Percentiles rank a stretch among this genome's conserved stretches.
Evolutionary conservation across 2,797 vertebrate species (phyloP).

Genomic region (Eupleurogrammus muticus): DNA sequence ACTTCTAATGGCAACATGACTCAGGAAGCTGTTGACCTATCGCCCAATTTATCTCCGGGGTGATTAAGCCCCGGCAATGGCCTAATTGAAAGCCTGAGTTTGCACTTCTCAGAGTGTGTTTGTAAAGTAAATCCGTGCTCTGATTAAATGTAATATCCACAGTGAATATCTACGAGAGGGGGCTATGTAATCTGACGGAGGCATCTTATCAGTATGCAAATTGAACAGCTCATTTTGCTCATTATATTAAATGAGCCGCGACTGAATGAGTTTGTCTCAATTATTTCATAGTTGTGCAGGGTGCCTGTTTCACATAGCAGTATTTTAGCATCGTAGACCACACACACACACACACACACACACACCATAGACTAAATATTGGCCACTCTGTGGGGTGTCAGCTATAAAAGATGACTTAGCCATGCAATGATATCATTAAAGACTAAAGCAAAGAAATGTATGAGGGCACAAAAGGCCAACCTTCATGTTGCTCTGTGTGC

Average conservation of each 20-base stretch:
- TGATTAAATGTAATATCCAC: conserved; percentile 83
- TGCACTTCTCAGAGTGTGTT: conserved; percentile 80
- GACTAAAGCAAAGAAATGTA: conserved; percentile 70
- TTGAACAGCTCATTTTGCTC: conserved; percentile 79
- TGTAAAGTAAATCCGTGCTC: conserved; percentile 82
- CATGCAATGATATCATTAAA: conserved; percentile 74
- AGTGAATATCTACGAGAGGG: conserved; percentile 64
- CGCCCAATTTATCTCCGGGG: conserved; percentile 78
- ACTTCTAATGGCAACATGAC: conserved; percentile 52
- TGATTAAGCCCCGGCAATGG: conserved; percentile 80
- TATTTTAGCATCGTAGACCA: conserved; percentile 58
- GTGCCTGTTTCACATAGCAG: conserved; percentile 51
- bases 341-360: conserved; percentile 30
- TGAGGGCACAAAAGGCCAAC: conserved; percentile 74
- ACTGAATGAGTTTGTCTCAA: conserved; percentile 82
- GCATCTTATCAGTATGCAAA: conserved; percentile 80
- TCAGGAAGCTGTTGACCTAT: conserved; percentile 71
- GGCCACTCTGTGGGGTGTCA: conserved; percentile 67
- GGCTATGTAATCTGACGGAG: conserved; percentile 64
- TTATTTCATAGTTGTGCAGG: conserved; percentile 74
- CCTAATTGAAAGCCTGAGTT: conserved; percentile 81
- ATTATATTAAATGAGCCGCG: conserved; percentile 81
- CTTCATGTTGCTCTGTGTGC: conserved; percentile 69
- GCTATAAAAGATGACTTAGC: conserved; percentile 72
- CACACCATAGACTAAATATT: conserved; percentile 46